Evolutionary conservation across 2,888 invertebrate genomes (phyloP).

Genomic region (Biston stratarius): DNA sequence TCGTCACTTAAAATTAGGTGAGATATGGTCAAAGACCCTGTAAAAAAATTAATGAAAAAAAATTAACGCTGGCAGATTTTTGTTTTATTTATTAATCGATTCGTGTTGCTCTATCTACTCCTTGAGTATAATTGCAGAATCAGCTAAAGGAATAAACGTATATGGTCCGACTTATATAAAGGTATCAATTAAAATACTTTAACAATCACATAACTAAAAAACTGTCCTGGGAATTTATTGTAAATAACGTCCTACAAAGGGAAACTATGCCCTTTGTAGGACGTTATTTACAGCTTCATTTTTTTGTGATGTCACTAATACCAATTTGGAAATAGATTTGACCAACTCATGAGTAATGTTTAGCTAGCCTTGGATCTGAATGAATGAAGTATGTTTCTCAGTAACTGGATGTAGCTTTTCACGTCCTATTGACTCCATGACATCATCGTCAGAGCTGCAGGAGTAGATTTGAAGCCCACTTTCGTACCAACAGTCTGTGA

Average conservation of each 20-base stretch:
- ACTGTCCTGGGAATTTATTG: constrained; percentile 42
- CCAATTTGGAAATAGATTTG: constrained; percentile 47
- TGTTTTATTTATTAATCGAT: background rate
- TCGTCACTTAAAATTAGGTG: too few relatives aligned
- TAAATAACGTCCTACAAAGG: constrained; percentile 43
- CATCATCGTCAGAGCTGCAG: constrained; percentile 71
- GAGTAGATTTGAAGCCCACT: constrained; percentile 60
- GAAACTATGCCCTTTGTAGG: too few relatives aligned
- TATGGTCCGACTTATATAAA: background rate
- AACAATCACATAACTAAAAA: background rate
- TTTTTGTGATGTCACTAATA: constrained; percentile 52
- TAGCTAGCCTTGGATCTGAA: constrained; percentile 55
- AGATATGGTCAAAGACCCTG: too few relatives aligned
- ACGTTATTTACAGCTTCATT: constrained; percentile 30
- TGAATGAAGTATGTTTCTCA: constrained; percentile 63
- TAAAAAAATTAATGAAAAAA: too few relatives aligned
- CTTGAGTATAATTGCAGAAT: background rate
- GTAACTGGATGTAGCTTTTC: constrained; percentile 65
- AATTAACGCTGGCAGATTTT: background rate
- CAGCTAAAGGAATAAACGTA: background rate
- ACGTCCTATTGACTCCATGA: constrained; percentile 70
- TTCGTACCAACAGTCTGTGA: constrained; percentile 68
- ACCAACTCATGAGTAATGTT: constrained; percentile 60
- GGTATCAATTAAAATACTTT: constrained; percentile 5
- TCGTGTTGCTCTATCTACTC: background rate